Base-by-base conservation (phyloP, 2,797 vertebrate genomes). In the Brachymystax lenok region DNA sequence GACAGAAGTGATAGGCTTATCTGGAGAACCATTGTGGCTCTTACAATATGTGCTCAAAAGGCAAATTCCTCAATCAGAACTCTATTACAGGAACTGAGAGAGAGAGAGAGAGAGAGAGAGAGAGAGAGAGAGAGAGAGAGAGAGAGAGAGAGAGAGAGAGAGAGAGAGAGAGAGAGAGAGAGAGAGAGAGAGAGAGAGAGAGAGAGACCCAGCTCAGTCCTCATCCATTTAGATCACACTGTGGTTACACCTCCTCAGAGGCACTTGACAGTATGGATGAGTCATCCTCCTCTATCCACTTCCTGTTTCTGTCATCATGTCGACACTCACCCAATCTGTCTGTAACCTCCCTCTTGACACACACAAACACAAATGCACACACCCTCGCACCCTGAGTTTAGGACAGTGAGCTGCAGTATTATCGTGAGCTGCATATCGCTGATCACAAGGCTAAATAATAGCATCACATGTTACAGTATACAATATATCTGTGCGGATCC, bases 401-500 rank as follows among this genome's bases (percentile, higher is more conserved):
- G 52, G 71, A 61, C 40, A 46, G 40, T 46, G 40, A 46, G 40
- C 40, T 40, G 40, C 40, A 2, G 7, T 40, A 40, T 33, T 33
- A 69, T 24, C 24, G 24, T 24, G 74, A 81, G 84, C 71, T 68
- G 79, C 76, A 88, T 81, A 82, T 69, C 87, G 90, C 89, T 91
- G 86, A 89, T 83, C 80, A 83, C 84, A 85, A 86, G 82, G 87
- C 90, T 83, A 90, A 90, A 87, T 76, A 64, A 86, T 71, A 80
- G 76, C 79, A 73, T 70, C 52, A 79, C 74, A 74, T 77, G 52
- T 54, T 19, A 19, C 52, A 54, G 52, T 17, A 14, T 40, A 40
- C 35, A 40, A 7, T 46, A 46, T 73, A 83, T 76, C 77, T 74
- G 74, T 35, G 66, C 77, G 74, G 77, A 85, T 89, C 84, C 78